Base-by-base conservation (phyloP, 1,140 invertebrate genomes). In the Heliconius congener region DNA sequence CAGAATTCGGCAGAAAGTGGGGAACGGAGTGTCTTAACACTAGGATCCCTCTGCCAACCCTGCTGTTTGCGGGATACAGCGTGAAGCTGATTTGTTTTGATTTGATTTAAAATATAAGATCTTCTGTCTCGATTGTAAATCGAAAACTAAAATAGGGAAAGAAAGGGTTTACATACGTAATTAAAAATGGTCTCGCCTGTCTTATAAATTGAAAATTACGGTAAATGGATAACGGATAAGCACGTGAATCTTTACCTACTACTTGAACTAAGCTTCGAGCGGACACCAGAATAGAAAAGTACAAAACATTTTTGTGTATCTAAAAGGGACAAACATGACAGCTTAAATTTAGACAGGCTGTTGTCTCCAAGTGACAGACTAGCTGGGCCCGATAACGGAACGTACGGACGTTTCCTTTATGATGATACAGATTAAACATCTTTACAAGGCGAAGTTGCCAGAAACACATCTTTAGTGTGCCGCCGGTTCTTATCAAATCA, bases 401-500 rank as follows among this genome's bases (percentile, higher is more conserved):
- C 27, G 60, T 77, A 72, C 70, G 27, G 50, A 30, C 82, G 83
- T 77, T 75, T 74, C 86, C 87, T 89, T 89, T 90, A 86, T 87
- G 84, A 86, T 85, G 87, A 90, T 92, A 92, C 89, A 88, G 88
- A 90, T 91, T 89, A 82, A 83, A 87, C 88, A 90, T 91, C 90
- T 90, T 90, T 89, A 91, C 87, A 90, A 91, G 86, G 86, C 79
- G 76, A 87, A 90, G 86, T 83, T 79, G 83, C 81, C 83, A 79
- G 86, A 84, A 88, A 90, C 89, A 90, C 83, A 89, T 89, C 85
- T 93, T 91, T 92, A 86, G 90, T 89, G 87, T 86, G 84, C 90
- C 88, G 89, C 91, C 83, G 81, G 79, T 81, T 83, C 81, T 92
- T 93, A 94, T 93, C 91, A 86, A 37, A 90, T 92, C 87, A 89